These are phyloP conservation scores for Lycaon pictus DNA, from an alignment of 2,113 vertebrate species.

Conservation along the genomic window DNA sequence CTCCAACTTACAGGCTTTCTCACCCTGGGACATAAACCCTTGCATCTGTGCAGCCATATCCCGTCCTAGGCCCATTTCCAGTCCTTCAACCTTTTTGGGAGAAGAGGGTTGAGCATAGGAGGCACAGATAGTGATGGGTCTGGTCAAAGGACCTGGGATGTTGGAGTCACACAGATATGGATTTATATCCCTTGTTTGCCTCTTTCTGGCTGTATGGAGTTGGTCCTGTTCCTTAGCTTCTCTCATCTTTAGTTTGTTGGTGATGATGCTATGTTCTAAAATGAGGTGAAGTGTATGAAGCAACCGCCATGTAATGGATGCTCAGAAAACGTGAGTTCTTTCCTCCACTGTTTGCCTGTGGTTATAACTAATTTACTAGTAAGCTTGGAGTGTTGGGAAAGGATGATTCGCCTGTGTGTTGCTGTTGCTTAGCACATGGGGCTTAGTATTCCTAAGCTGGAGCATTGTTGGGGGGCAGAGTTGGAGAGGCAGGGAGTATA, in stretches of 20 bases:
- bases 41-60: not conserved
- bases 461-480: not conserved
- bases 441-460: not conserved
- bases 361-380: not conserved
- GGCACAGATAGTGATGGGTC: not conserved
- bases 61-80: not conserved
- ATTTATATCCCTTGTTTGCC: not conserved
- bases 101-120: not conserved
- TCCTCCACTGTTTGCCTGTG: not conserved
- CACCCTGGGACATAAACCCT: not conserved
- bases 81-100: not conserved
- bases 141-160: not conserved
- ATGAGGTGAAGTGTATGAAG: not conserved
- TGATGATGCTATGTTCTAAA: not conserved
- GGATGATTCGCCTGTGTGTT: not conserved
- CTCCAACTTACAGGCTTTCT: not conserved
- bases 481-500: not conserved
- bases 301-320: not conserved
- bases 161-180: not conserved
- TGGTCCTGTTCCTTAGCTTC: not conserved
- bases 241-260: not conserved
- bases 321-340: not conserved
- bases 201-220: not conserved
- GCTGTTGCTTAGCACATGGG: not conserved
- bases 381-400: not conserved